phyloP scores from a whole-genome alignment of 2,797 vertebrate species.

The Taenioides sp. region DNA sequence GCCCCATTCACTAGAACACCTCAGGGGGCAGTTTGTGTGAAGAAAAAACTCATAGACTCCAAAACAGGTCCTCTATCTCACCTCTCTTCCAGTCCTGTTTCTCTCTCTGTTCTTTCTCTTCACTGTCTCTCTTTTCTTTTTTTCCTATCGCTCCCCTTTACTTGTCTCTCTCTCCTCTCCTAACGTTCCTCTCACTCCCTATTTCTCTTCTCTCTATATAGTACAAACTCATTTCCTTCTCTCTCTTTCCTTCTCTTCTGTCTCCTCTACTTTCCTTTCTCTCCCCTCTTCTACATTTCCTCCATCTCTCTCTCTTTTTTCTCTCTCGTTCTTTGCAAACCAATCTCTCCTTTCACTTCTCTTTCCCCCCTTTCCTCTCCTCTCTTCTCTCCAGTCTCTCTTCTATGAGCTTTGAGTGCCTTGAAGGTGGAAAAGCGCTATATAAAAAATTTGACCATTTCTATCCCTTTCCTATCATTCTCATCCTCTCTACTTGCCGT shows the following conservation, averaged over 20 bases:
- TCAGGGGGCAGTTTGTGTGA: constrained; percentile 48
- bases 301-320: too few relatives aligned
- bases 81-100: constrained; percentile 48
- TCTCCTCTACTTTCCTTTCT: not conserved
- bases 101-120: not conserved
- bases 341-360: too few relatives aligned
- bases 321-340: too few relatives aligned
- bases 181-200: not conserved
- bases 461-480: too few relatives aligned
- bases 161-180: not conserved
- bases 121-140: constrained; percentile 12
- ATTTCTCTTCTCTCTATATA: not conserved
- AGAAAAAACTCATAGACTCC: constrained; percentile 51
- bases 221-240: too few relatives aligned
- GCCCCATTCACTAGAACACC: constrained; percentile 47
- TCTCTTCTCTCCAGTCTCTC: constrained; percentile 19
- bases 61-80: constrained; percentile 35
- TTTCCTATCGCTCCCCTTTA: too few relatives aligned
- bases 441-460: too few relatives aligned
- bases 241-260: not conserved
- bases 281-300: not conserved
- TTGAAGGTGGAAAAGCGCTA: too few relatives aligned
- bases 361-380: constrained; percentile 26
- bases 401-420: not conserved
- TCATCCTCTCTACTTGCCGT: too few relatives aligned